A percentile compares a stretch with the other conserved stretches of the same genome.
phyloP scores from a whole-genome alignment of 2,888 invertebrate species.

The Amphipyra berbera region DNA sequence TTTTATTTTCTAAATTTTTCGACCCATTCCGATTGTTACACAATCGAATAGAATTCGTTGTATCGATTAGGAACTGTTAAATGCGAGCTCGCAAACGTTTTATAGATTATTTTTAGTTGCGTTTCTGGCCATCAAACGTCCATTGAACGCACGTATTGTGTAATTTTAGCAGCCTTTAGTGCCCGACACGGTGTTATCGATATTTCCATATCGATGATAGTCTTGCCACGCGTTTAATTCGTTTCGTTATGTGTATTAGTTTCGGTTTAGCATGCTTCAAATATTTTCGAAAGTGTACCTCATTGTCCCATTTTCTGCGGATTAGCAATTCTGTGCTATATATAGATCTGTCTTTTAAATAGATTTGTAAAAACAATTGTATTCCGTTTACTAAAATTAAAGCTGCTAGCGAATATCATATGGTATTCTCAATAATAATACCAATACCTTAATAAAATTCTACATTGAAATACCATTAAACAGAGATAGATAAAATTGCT shows the following conservation, averaged over 20 bases:
- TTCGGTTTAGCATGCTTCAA: conserved; percentile 29
- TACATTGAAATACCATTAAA: conserved; percentile 13
- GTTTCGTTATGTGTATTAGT: conserved; percentile 24
- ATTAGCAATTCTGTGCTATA: neutral
- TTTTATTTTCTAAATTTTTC: neutral
- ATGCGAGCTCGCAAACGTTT: conserved; percentile 24
- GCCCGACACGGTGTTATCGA: conserved; percentile 16
- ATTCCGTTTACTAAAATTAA: neutral
- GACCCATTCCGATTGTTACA: neutral
- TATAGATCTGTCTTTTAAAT: neutral
- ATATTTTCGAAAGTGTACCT: conserved; percentile 32
- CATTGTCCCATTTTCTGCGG: neutral
- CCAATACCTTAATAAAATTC: conserved; percentile 27
- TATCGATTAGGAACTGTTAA: conserved; percentile 9
- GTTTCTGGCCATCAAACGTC: conserved; percentile 39
- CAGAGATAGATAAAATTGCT: conserved; percentile 12
- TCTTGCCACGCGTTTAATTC: conserved; percentile 29
- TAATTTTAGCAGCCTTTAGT: conserved; percentile 26
- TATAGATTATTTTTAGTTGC: conserved; percentile 33
- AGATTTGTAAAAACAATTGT: neutral
- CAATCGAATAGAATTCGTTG: neutral
- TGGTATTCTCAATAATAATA: conserved; percentile 8
- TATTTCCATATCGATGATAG: conserved; percentile 28
- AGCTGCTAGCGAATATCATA: neutral
- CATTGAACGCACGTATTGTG: conserved; percentile 37